Conservation (phyloP, 2,888 invertebrate species). For the Leptodirus hochenwartii region DNA sequence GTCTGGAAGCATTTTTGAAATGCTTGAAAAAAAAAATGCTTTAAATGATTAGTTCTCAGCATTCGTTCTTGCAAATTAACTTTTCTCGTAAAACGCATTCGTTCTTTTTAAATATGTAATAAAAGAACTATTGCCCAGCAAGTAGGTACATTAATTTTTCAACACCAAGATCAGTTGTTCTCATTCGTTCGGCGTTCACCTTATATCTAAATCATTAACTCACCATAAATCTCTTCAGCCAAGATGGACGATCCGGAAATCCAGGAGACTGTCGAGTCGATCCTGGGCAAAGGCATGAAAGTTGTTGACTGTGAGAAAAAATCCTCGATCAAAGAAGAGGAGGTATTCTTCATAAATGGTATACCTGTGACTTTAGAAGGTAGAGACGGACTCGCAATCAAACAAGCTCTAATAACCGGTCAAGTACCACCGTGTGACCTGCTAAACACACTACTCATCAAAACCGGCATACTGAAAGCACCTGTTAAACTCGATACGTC, state of each 20-base stretch:
- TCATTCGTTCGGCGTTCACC: no score
- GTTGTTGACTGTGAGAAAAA: slow-evolving; percentile 57
- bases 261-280: slow-evolving; percentile 54
- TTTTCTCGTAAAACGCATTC: no score
- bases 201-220: no score
- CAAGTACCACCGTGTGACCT: slow-evolving; percentile 54
- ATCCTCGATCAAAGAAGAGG: slow-evolving; percentile 51
- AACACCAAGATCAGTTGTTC: no score
- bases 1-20: no score
- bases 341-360: slow-evolving; percentile 51
- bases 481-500: slow-evolving; percentile 54
- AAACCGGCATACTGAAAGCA: slow-evolving; percentile 44
- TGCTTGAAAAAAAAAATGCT: no score
- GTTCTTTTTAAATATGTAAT: no score
- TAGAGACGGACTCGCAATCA: slow-evolving; percentile 46
- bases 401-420: slow-evolving; percentile 46
- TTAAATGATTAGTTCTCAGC: no score
- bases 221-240: no score
- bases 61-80: no score
- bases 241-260: slow-evolving; percentile 52
- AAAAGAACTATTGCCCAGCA: no score
- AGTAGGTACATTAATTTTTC: no score
- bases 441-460: slow-evolving; percentile 45
- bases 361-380: slow-evolving; percentile 48
- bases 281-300: slow-evolving; percentile 50